These are phyloP conservation scores for Atractosteus spatula DNA, from an alignment of 2,113 vertebrate genomes.

Conservation along the genomic window DNA sequence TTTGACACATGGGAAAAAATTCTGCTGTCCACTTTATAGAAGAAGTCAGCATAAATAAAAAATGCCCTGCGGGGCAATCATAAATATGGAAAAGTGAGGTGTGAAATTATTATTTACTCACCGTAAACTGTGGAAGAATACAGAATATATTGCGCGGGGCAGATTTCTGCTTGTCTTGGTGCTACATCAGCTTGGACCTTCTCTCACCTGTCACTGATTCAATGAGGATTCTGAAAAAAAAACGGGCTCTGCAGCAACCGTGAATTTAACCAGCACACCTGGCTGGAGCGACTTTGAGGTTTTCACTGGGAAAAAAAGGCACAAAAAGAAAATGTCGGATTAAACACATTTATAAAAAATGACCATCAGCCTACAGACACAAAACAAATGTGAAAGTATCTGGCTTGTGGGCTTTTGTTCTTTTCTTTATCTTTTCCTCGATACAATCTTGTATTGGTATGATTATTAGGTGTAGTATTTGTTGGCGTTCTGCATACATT, in stretches of 20 bases:
- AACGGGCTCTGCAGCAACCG: not conserved
- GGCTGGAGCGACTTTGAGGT: conserved; percentile 21
- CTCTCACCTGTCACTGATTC: conserved; percentile 42
- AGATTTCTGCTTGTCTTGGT: conserved; percentile 31
- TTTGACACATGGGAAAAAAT: conserved; percentile 58
- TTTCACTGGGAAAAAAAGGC: conserved; percentile 30
- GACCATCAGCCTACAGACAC: not conserved
- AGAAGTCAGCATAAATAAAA: conserved; percentile 64
- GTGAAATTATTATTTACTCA: conserved; percentile 57
- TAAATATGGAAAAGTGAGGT: conserved; percentile 62
- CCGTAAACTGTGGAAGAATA: conserved; percentile 31
- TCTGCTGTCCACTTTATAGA: conserved; percentile 69
- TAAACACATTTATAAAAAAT: not conserved
- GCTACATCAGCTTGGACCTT: conserved; percentile 30
- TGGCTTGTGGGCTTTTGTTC: too few species aligned
- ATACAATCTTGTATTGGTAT: not conserved
- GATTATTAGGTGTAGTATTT: not conserved
- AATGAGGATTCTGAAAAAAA: conserved; percentile 24
- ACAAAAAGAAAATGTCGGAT: too few species aligned
- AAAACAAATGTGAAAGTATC: too few species aligned
- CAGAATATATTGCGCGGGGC: conserved; percentile 29
- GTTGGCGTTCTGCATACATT: not conserved
- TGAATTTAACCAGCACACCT: conserved; percentile 12
- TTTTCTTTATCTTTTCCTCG: too few species aligned
- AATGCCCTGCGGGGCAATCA: conserved; percentile 56